phyloP scores from a whole-genome alignment of 2,797 vertebrate species.

The Anguilla anguilla region DNA sequence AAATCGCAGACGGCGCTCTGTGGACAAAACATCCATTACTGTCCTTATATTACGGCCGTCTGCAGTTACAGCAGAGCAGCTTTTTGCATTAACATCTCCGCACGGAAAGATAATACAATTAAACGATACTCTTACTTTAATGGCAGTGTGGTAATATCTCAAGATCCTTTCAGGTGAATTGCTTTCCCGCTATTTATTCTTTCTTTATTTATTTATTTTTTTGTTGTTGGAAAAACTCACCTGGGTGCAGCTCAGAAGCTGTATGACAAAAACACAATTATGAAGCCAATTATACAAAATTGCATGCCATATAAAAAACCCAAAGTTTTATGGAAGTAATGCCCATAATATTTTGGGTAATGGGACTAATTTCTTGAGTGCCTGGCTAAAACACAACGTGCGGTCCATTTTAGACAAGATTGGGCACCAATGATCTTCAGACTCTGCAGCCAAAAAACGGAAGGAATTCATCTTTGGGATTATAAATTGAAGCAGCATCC shows the following conservation, averaged over 20 bases:
- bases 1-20: neutral
- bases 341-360: slow-evolving; percentile 80
- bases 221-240: neutral
- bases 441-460: neutral
- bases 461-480: slow-evolving; percentile 57
- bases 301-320: slow-evolving; percentile 63
- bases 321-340: slow-evolving; percentile 63
- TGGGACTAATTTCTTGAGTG: slow-evolving; percentile 68
- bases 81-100: neutral
- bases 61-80: neutral
- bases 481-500: neutral
- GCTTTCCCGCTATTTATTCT: neutral
- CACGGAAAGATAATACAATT: neutral
- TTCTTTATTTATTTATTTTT: too few relatives aligned
- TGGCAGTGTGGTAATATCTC: neutral
- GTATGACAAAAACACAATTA: neutral
- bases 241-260: neutral
- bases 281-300: slow-evolving; percentile 77
- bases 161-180: neutral
- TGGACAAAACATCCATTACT: neutral
- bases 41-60: neutral
- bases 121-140: neutral
- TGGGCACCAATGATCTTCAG: neutral
- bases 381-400: neutral
- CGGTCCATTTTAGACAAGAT: neutral